Base-by-base conservation (phyloP, 2,113 vertebrate genomes). In the Xerus inauris region DNA sequence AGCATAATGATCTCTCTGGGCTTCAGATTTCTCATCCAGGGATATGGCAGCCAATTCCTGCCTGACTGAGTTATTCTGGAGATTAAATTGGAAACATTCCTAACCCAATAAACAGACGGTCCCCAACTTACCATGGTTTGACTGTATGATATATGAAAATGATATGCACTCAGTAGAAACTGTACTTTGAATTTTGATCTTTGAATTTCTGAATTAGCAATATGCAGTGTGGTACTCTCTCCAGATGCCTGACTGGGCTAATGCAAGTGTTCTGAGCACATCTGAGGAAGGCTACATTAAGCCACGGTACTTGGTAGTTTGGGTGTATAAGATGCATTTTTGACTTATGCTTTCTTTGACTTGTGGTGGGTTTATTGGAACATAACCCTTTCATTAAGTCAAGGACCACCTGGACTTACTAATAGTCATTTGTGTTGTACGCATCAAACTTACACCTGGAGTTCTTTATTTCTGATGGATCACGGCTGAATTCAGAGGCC, bases 371-470 rank as follows among this genome's bases (percentile, higher is more conserved):
- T 32, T 30, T 40, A 5, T 0, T 12, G 30, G 82, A 10, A 67
- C 16, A 20, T 6, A 10, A 62, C 6, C 32, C 30, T 19, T 7
- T 32, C 1, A 5, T 71, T 71, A 16, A 17, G 17, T 7, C 1
- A 3, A 28, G 54, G 11, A 14, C 14, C 10, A 1, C 38, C 84
- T 3, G 51, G 1, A 8, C 4, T 65, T 49, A 1, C 20, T 24
- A 16, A 30, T 4, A 22, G 35, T 40, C 71, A 9, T 1, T 8
- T 26, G 28, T 65, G n/a, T 81, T 35, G 6, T 3, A 6, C 16
- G 9, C 1, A 1, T 64, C 65, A 17, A 3, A 13, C 20, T 0
- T 24, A 1, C 11, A 13, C 32, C 3, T 24, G 4, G 13, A 1
- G 12, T 4, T 3, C 20, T 80, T 17, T 11, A 6, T 65, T 54